Base-by-base conservation (phyloP, 2,113 vertebrate genomes). In the Edolisoma coerulescens region DNA sequence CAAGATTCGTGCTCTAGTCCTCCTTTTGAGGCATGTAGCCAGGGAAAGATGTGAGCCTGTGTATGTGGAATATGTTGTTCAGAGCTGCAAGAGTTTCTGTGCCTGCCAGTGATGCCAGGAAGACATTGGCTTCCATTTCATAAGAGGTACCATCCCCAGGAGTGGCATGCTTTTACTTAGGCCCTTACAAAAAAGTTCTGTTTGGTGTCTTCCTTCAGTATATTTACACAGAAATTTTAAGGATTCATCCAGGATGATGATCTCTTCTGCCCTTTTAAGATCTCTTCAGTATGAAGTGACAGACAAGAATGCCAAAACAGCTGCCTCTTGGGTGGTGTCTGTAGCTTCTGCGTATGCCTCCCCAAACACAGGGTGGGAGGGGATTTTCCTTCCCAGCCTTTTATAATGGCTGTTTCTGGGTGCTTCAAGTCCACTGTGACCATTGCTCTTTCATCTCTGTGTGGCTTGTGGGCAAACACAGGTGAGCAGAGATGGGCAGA, bases 251-350 rank as follows among this genome's bases (percentile, higher is more conserved):
- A 27, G 41, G 17, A 2, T 56, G 16, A 4, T 3, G 6, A 32
- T 68, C 10, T 79, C 27, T 75, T 79, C 57, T 68, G 27, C 47
- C 26, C 47, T 82, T 87, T 68, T 39, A 78, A 71, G 30, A 57
- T 54, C 39, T 28, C 11, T 67, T 78, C n/a, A 75, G 12, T 18
- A 32, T 61, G 42, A 87, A 75, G 42, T 7, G 3, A 61, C 21
- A n/a, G 50, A 41, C 10, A 44, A 47, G 56, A 32, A 32, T 1
- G 1, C 41, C 13, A 3, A 24, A 78, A 33, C 1, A 1, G 8
- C 42, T 91, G n/a, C 35, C 30, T 57, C 32, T 60, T 44, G 22
- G 6, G 3, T 74, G n/a, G 3, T 44, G 3, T 3, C 0, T 68
- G 24, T 57, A 41, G 16, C 18, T 83, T 88, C 53, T 86, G 15